Evolutionary conservation across 2,797 vertebrate species (phyloP).

Genomic region (Dromococcyx pavoninus): DNA sequence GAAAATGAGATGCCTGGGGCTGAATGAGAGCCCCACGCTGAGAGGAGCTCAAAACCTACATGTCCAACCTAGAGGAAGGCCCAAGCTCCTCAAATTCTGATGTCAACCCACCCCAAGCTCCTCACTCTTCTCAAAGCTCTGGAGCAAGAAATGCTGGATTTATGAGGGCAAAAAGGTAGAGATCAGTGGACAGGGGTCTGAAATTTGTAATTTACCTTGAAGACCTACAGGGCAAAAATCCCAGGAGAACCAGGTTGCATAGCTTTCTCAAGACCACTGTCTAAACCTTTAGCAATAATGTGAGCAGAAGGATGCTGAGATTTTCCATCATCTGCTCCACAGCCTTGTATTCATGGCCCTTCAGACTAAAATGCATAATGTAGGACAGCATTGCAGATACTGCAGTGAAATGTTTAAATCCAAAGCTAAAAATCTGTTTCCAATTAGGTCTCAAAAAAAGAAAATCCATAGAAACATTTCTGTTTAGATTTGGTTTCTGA

Average conservation of each 20-base stretch:
- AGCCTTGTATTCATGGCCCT: background rate
- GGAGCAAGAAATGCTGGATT: background rate
- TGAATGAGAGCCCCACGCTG: background rate
- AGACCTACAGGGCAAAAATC: background rate
- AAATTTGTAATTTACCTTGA: background rate
- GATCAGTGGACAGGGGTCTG: rapidly evolving
- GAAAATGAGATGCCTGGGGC: background rate
- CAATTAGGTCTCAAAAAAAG: background rate
- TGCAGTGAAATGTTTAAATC: background rate
- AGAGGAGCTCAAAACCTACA: too few species aligned
- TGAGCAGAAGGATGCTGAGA: background rate
- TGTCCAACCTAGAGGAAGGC: background rate
- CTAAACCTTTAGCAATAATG: rapidly evolving
- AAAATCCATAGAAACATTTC: conserved; percentile 43
- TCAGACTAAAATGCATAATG: background rate
- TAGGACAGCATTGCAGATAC: background rate
- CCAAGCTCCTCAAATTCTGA: background rate
- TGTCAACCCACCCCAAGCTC: background rate
- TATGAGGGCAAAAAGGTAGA: background rate
- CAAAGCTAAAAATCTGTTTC: conserved; percentile 8
- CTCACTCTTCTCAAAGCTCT: background rate
- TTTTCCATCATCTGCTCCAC: background rate
- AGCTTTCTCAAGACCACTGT: background rate
- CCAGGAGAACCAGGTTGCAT: background rate
- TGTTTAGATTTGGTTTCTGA: conserved; percentile 53